These are phyloP conservation scores for Leptinotarsa tumamoca DNA, from an alignment of 2,888 invertebrate species.

Conservation along the genomic window DNA sequence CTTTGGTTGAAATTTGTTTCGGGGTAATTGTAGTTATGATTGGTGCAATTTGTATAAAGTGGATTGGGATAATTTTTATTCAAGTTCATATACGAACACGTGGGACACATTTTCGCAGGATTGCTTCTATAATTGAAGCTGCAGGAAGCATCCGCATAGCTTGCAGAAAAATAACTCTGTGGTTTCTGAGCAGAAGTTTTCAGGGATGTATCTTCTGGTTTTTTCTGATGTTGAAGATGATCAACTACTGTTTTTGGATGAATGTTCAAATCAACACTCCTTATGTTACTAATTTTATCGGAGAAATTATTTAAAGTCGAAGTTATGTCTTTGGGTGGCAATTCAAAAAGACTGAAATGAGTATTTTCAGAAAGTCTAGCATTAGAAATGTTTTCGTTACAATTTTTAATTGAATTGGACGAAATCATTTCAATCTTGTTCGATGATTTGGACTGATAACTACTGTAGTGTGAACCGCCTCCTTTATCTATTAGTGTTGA, in stretches of 20 bases:
- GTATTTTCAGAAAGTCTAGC: constrained; percentile 19
- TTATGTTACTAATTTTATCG: background rate
- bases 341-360: constrained; percentile 16
- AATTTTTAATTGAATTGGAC: constrained; percentile 1
- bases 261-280: constrained; percentile 7
- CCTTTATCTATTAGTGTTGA: constrained; percentile 15
- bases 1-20: constrained; percentile 56
- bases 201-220: background rate
- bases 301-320: background rate
- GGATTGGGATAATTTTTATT: constrained; percentile 58
- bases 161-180: constrained; percentile 39
- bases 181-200: constrained; percentile 26
- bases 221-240: constrained; percentile 5
- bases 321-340: constrained; percentile 3
- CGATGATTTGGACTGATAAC: constrained; percentile 9
- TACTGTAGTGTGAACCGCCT: constrained; percentile 4
- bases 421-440: constrained; percentile 4
- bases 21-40: constrained; percentile 57
- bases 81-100: constrained; percentile 47
- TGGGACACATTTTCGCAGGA: constrained; percentile 29
- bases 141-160: constrained; percentile 30
- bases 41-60: constrained; percentile 59
- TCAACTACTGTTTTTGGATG: constrained; percentile 7
- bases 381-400: background rate
- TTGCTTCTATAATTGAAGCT: constrained; percentile 33